Conservation (phyloP, 1,140 invertebrate species). For the Zaprionus tsacasi region DNA sequence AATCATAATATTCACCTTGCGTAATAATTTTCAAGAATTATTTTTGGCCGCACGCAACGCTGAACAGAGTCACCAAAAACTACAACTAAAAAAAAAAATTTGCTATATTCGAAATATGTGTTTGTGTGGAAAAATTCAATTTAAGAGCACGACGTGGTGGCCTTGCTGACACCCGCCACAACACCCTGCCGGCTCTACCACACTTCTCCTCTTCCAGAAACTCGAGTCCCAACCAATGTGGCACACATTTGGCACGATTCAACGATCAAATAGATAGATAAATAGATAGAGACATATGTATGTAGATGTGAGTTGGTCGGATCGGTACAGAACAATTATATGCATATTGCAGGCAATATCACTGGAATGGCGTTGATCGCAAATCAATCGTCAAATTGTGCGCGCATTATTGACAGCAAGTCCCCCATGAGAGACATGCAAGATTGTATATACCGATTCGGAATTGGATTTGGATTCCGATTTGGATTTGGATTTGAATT, state of each 20-base stretch:
- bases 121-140: conserved; percentile 49
- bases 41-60: conserved; percentile 46
- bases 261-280: conserved; percentile 54
- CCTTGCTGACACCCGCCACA: conserved; percentile 32
- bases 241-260: conserved; percentile 70
- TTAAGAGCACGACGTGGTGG: conserved; percentile 34
- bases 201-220: not conserved
- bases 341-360: conserved; percentile 54
- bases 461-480: conserved; percentile 33
- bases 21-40: conserved; percentile 63
- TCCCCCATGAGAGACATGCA: conserved; percentile 31
- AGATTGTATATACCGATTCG: conserved; percentile 17
- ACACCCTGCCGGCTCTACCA: not conserved
- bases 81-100: conserved; percentile 31
- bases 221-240: conserved; percentile 41
- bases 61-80: conserved; percentile 24
- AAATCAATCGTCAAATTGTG: conserved; percentile 59
- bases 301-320: conserved; percentile 11
- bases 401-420: conserved; percentile 40
- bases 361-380: conserved; percentile 68
- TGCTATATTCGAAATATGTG: conserved; percentile 27
- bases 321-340: conserved; percentile 61
- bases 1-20: conserved; percentile 56
- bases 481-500: conserved; percentile 35
- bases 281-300: conserved; percentile 34